Evolutionary conservation across 2,888 invertebrate genomes (phyloP).

Genomic region (Dasysyrphus albostriatus): DNA sequence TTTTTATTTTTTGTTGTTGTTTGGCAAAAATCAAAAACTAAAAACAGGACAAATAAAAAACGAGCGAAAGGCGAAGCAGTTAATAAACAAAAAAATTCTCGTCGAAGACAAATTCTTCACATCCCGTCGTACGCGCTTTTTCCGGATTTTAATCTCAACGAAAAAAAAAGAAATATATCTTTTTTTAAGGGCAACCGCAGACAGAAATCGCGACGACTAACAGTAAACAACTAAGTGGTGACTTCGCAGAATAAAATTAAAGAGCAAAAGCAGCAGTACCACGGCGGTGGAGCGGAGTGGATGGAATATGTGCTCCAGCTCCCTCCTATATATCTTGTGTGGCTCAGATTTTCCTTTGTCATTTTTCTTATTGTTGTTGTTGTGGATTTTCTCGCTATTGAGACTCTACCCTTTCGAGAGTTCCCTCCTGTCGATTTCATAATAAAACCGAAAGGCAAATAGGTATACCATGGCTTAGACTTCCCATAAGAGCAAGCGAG

Average conservation of each 20-base stretch:
- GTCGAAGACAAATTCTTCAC: slow-evolving; percentile 59
- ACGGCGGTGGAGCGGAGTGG: slow-evolving; percentile 53
- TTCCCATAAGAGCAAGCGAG: slow-evolving; percentile 14
- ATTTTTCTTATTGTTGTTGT: slow-evolving; percentile 37
- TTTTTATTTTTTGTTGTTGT: background rate
- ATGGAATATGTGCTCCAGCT: slow-evolving; percentile 55
- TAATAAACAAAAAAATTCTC: slow-evolving; percentile 67
- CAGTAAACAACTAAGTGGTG: slow-evolving; percentile 79
- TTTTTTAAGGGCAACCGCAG: slow-evolving; percentile 72
- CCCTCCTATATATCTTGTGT: slow-evolving; percentile 49
- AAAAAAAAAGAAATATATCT: slow-evolving; percentile 17
- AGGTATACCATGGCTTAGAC: background rate
- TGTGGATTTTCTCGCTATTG: slow-evolving; percentile 52
- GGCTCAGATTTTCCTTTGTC: slow-evolving; percentile 60
- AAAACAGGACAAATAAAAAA: slow-evolving; percentile 49
- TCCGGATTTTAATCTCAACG: slow-evolving; percentile 43
- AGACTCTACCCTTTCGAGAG: slow-evolving; percentile 62
- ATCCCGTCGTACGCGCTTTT: slow-evolving; percentile 72
- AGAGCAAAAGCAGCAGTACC: slow-evolving; percentile 63
- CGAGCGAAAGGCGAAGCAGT: slow-evolving; percentile 67
- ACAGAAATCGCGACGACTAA: slow-evolving; percentile 78
- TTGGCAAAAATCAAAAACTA: slow-evolving; percentile 32
- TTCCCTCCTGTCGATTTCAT: slow-evolving; percentile 71
- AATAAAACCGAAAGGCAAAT: slow-evolving; percentile 58
- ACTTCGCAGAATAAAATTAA: slow-evolving; percentile 66